These are phyloP conservation scores for Dasypolia templi DNA, from an alignment of 2,888 invertebrate species.

Conservation along the genomic window DNA sequence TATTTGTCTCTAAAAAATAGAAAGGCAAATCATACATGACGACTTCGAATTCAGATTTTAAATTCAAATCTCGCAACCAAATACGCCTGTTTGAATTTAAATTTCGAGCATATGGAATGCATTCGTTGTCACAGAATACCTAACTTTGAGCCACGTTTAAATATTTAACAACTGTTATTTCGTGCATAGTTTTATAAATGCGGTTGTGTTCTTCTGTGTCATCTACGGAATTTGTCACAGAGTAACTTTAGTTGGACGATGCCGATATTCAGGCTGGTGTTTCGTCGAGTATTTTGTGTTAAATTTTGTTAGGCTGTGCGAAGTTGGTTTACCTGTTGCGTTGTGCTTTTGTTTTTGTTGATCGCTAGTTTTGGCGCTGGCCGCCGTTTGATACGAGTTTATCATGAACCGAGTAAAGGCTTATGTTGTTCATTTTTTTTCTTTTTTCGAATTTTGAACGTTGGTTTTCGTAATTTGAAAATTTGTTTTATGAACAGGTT, in stretches of 20 bases:
- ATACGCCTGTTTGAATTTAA: slow-evolving; percentile 68
- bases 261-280: slow-evolving; percentile 20
- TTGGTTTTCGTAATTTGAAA: slow-evolving; percentile 58
- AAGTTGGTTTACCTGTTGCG: slow-evolving; percentile 81
- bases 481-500: slow-evolving; percentile 66
- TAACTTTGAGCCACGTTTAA: slow-evolving; percentile 27
- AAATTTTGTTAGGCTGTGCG: slow-evolving; percentile 45
- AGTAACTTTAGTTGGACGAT: slow-evolving; percentile 2
- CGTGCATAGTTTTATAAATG: slow-evolving; percentile 30
- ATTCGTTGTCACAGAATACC: slow-evolving; percentile 62
- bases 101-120: slow-evolving; percentile 62
- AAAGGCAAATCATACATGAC: slow-evolving; percentile 15
- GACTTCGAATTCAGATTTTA: slow-evolving; percentile 55
- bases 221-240: slow-evolving; percentile 62
- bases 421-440: slow-evolving; percentile 65
- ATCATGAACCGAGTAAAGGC: slow-evolving; percentile 67
- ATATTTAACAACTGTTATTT: slow-evolving; percentile 52
- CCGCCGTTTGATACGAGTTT: slow-evolving; percentile 77
- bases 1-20: background rate
- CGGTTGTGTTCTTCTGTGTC: slow-evolving; percentile 53
- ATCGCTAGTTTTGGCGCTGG: slow-evolving; percentile 79
- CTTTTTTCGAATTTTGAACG: slow-evolving; percentile 61
- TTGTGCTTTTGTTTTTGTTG: slow-evolving; percentile 84
- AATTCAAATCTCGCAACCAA: slow-evolving; percentile 64
- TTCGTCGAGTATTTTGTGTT: slow-evolving; percentile 11